A percentile compares a stretch with the other conserved stretches of the same genome.
Evolutionary conservation across 2,888 invertebrate genomes (phyloP).

Genomic region (Cremastobaeus sp.): DNA sequence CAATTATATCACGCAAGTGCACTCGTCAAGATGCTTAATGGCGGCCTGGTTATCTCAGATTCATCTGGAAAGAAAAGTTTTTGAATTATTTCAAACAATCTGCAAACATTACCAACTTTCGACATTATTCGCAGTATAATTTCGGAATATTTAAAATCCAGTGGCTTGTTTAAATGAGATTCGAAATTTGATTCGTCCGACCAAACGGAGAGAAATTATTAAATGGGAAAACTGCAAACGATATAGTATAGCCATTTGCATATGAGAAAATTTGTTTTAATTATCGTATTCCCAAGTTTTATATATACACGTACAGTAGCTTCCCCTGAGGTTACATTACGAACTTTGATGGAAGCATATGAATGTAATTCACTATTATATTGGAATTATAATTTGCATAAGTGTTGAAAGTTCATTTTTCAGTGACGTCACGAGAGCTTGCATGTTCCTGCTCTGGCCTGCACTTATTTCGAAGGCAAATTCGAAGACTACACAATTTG

Average conservation of each 20-base stretch:
- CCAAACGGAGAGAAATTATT: constrained; percentile 1
- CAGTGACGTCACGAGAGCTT: background rate
- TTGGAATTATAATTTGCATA: constrained; percentile 31
- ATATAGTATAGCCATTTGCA: background rate
- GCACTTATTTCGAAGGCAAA: too few species aligned
- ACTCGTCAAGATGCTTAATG: constrained; percentile 38
- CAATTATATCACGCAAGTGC: constrained; percentile 52
- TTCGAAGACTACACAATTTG: too few species aligned
- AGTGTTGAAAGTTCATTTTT: constrained; percentile 6
- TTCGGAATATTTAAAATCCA: too few species aligned
- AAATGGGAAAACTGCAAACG: background rate
- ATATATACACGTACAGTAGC: constrained; percentile 4
- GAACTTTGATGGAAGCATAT: constrained; percentile 39
- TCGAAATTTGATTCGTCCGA: too few species aligned
- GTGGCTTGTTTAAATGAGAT: too few species aligned
- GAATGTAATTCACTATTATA: constrained; percentile 34
- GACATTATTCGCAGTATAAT: too few species aligned
- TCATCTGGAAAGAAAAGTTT: constrained; percentile 32
- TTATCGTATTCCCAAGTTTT: constrained; percentile 4
- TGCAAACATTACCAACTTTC: too few species aligned
- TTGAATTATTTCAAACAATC: background rate
- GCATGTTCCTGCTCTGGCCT: too few species aligned
- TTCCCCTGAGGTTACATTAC: constrained; percentile 30
- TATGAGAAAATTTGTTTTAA: constrained; percentile 14
- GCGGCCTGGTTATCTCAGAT: constrained; percentile 6